Evolutionary conservation across 2,113 vertebrate species (phyloP), one percentile per base, ranked within the genome.

Genomic region (Muntiacus muntjak): DNA sequence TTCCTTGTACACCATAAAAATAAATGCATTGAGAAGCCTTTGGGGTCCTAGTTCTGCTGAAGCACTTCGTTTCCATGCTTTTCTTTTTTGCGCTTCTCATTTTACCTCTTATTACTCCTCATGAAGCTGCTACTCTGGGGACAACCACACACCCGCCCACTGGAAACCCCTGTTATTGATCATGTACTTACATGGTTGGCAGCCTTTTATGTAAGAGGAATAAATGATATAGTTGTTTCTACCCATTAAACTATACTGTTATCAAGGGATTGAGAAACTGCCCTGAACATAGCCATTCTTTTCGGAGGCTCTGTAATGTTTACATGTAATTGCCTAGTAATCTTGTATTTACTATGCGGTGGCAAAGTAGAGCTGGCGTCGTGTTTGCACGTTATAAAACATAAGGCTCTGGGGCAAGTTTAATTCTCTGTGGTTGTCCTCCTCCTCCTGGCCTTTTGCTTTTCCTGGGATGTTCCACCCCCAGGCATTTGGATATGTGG

Each of bases 251-350:
- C 97, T 97, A 55, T 89, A 98, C 92, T 97, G 96, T 98, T 98
- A 95, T 97, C 98, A 40, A 97, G 98, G 98, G 97, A 97, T 96
- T 55, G 94, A 98, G 88, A 95, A 98, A 94, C 87, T 62, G 96
- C 97, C 98, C 97, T 62, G 95, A 97, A 97, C 94, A 94, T 4
- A 76, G 98, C 97, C 82, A 95, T 98, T 98, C 98, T 97, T 98
- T 98, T 54, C 83, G 78, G 97, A 98, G 97, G 95, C 88, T 98
- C 96, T 15, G 94, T 91, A 95, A 78, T n/a, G 94, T 95, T 95
- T 87, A 89, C 96, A 86, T 50, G 25, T 96, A 98, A 98, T 97
- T 97, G 92, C 97, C 97, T 55, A 71, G 97, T 97, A 97, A 98
- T 98, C 97, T 94, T 93, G 79, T 97, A 95, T 98, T 98, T 98